Evolutionary conservation across 2,113 vertebrate species (phyloP), one percentile per base, ranked within the genome.

Genomic region (Phodopus roborovskii): DNA sequence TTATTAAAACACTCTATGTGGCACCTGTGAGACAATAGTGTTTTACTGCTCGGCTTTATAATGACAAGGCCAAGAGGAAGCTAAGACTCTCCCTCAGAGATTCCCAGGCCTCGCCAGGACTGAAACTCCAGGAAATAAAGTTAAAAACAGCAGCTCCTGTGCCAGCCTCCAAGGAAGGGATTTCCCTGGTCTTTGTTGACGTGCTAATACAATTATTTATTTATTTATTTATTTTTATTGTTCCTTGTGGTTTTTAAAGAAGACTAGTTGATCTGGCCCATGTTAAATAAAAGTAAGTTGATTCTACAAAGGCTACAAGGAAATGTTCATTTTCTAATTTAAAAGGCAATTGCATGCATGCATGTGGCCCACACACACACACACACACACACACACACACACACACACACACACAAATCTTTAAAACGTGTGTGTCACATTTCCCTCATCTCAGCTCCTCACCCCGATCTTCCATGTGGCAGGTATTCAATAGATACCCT

Each of bases 41-140:
- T 82, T 94, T 96, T 62, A 68, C 48, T 58, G 53, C 62, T 71
- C 81, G 62, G 36, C 77, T 96, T 66, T 58, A 20, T 75, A 90
- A 86, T 45, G 30, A 92, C 30, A 93, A 62, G 94, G 22, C 30
- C 36, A 78, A 8, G 90, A 66, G 62, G 36, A 70, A 74, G 9
- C 42, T 12, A 20, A 85, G 60, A 20, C 4, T 1, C 92, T 77
- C 71, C 70, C 45, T 88, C 30, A 73, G 26, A 83, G n/a, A 93
- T 11, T 28, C 64, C 73, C 53, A 9, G 30, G n/a, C 42, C 70
- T 84, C 9, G 33, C 64, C 22, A 92, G 58, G 66, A 30, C 36
- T 48, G 36, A 75, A 42, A 8, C 45, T 22, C 74, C 50, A 90
- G 70, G 62, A 94, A 91, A 87, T 33, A 45, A 68, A 79, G 73